phyloP scores from a whole-genome alignment of 2,888 invertebrate genomes.

The Heliconius hortense region DNA sequence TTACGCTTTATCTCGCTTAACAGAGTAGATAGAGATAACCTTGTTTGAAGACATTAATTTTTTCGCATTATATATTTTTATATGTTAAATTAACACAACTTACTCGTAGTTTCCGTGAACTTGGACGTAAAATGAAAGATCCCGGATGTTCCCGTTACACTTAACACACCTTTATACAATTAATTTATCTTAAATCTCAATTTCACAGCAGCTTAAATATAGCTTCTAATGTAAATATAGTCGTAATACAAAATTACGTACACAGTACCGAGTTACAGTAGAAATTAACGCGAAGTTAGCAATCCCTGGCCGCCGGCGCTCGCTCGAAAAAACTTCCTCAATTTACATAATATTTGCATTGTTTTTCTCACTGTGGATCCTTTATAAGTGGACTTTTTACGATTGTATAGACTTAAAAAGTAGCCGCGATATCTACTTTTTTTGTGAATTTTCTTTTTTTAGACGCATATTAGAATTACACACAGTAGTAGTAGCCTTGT shows the following conservation, averaged over 20 bases:
- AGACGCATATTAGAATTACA: not conserved
- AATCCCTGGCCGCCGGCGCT: conserved; percentile 29
- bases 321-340: conserved; percentile 43
- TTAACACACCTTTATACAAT: not conserved
- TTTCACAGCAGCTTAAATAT: conserved; percentile 5
- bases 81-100: too few species aligned
- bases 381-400: conserved; percentile 31
- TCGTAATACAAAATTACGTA: conserved; percentile 29
- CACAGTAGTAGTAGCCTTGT: not conserved
- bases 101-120: too few species aligned
- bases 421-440: conserved; percentile 9
- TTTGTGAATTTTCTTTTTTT: not conserved
- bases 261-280: conserved; percentile 19
- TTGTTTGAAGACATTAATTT: too few species aligned
- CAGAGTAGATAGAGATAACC: too few species aligned
- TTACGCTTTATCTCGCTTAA: too few species aligned
- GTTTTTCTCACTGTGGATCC: conserved; percentile 43
- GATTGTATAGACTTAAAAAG: conserved; percentile 24
- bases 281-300: conserved; percentile 37
- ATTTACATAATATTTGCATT: conserved; percentile 68
- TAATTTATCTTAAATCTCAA: conserved; percentile 1
- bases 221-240: conserved; percentile 31
- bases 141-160: too few species aligned
- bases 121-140: too few species aligned
- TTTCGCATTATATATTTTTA: too few species aligned